Evolutionary conservation across 2,888 invertebrate species (phyloP), one percentile per base, ranked within the genome.

Genomic region (Halictus ligatus): DNA sequence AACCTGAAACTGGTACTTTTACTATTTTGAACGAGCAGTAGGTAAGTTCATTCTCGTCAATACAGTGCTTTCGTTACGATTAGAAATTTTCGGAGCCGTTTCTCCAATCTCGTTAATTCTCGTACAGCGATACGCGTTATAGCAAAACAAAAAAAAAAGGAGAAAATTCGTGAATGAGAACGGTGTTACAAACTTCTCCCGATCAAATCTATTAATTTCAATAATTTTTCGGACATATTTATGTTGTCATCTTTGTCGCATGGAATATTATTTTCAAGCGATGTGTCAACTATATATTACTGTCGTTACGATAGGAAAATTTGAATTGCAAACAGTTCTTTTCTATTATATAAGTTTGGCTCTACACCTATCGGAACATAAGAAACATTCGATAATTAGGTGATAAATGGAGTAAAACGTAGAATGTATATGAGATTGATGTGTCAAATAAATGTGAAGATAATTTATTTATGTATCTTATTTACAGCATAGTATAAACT

Each of bases 1-100:
- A 93, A 93, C 92, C 92, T 86, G 89, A 64, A 64, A 64, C 15
- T 64, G 29, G 29, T 29, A 88, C 76, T 89, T 89, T 80, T 35
- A 60, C 78, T 78, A 83, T 81, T 88, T 80, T 83, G 64, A 80
- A 84, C n/a, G 67, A 75, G 67, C 35, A 81, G 60, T 83, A 88
- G 79, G 88, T 89, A 85, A 82, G 81, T 58, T 75, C 10, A 74
- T 80, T 69, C 60, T 71, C 29, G 21, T 13, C 21, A 35, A 75
- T 50, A 73, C 18, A n/a, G 35, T 78, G 75, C 80, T 78, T 84
- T 35, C 46, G 48, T 71, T 21, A 43, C 13, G 50, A 12, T 43
- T 7, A 43, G 40, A n/a, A 58, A 21, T 71, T 40, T 75, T 18
- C 50, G 50, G 6, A 25, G n/a, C 1, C 40, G 40, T 81, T 15